Percentiles rank a stretch among this genome's conserved stretches.
phyloP scores from a whole-genome alignment of 1,140 invertebrate genomes.

The Goniozus legneri region DNA sequence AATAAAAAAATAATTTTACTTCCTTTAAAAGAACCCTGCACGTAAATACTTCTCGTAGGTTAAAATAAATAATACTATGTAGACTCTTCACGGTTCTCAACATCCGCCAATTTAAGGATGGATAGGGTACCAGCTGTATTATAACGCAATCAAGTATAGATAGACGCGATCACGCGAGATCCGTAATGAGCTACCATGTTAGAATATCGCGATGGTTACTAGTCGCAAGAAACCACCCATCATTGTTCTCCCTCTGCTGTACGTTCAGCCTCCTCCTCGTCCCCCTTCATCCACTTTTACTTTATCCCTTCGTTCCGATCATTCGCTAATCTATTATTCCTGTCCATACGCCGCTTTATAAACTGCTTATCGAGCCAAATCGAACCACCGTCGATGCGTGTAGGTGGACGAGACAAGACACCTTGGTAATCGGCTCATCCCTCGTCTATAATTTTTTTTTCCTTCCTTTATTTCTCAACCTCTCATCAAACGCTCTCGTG shows the following conservation, averaged over 20 bases:
- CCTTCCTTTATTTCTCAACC: background rate
- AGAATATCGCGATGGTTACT: conserved; percentile 28
- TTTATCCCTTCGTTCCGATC: conserved; percentile 4
- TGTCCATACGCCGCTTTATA: conserved; percentile 42
- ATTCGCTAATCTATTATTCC: conserved; percentile 47
- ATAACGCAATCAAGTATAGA: conserved; percentile 49
- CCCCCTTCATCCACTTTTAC: background rate
- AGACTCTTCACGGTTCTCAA: too few relatives aligned
- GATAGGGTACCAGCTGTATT: conserved; percentile 34
- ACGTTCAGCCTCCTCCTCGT: conserved; percentile 4
- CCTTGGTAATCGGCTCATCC: conserved; percentile 44
- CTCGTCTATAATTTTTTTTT: too few relatives aligned
- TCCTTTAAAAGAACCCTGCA: too few relatives aligned
- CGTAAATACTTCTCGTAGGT: too few relatives aligned
- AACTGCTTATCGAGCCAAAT: conserved; percentile 49
- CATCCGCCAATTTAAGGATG: too few relatives aligned
- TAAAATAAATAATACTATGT: too few relatives aligned
- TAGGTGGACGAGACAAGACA: conserved; percentile 39
- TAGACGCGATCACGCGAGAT: conserved; percentile 43
- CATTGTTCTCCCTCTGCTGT: conserved; percentile 38
- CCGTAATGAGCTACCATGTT: conserved; percentile 50
- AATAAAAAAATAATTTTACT: too few relatives aligned
- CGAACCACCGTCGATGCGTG: conserved; percentile 23
- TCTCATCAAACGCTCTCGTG: too few relatives aligned
- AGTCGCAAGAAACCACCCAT: conserved; percentile 35